These are phyloP conservation scores for Paragorgia papillata DNA, from an alignment of 92 coral and sea anemone genomes.

Conservation along the genomic window DNA sequence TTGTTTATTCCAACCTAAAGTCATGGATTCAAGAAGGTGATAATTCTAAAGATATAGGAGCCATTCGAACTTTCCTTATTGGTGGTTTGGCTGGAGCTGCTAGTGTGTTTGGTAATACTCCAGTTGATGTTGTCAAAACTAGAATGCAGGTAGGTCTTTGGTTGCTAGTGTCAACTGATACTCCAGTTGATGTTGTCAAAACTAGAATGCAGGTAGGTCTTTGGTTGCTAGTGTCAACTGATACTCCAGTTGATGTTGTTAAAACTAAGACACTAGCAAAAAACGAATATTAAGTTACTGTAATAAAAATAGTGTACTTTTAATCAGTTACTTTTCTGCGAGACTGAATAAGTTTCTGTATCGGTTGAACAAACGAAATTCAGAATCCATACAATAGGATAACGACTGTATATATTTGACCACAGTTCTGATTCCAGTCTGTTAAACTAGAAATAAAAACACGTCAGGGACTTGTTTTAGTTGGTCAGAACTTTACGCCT, in stretches of 20 bases:
- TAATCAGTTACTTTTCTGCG: too few species aligned
- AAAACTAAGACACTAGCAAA: slow-evolving; percentile 99
- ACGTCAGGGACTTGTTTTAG: too few species aligned
- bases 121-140: slow-evolving; percentile 96
- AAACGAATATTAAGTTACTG: too few species aligned
- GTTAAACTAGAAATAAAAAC: too few species aligned
- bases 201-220: slow-evolving; percentile 94
- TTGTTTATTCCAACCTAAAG: slow-evolving; percentile 88
- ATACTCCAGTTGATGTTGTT: slow-evolving; percentile 97
- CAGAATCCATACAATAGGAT: too few species aligned
- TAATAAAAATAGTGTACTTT: too few species aligned
- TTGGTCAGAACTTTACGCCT: too few species aligned
- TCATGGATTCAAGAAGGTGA: slow-evolving; percentile 88
- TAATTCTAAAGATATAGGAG: slow-evolving; percentile 85
- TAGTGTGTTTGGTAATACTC: slow-evolving; percentile 98
- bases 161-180: slow-evolving; percentile 96
- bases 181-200: slow-evolving; percentile 97
- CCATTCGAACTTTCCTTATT: slow-evolving; percentile 79
- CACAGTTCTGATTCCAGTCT: too few species aligned
- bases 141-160: slow-evolving; percentile 89
- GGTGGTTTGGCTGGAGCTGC: slow-evolving; percentile 99
- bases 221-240: slow-evolving; percentile 91
- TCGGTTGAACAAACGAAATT: too few species aligned
- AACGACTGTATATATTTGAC: too few species aligned
- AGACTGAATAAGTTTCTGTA: too few species aligned